These are phyloP conservation scores for Lepus timidus DNA, from an alignment of 2,113 vertebrate species.

Conservation along the genomic window DNA sequence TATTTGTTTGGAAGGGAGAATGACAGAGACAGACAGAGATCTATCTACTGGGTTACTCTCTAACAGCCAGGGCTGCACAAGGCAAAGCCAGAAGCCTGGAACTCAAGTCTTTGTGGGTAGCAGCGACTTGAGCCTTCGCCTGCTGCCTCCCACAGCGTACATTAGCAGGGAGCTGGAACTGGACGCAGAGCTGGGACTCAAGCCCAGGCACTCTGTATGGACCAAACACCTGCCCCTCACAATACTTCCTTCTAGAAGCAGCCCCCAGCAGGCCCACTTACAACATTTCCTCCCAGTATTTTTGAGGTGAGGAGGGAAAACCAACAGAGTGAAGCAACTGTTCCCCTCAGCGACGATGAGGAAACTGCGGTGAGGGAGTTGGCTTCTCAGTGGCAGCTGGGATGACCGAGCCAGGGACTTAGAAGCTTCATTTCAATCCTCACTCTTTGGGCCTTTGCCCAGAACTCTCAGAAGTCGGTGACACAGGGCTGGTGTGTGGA, in stretches of 20 bases:
- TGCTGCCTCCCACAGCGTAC: too few relatives aligned
- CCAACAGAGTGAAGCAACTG: not conserved
- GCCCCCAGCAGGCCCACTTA: not conserved
- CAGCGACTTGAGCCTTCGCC: too few relatives aligned
- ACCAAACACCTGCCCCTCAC: not conserved
- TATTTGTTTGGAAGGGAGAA: too few relatives aligned
- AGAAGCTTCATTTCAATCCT: not conserved
- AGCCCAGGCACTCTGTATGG: too few relatives aligned
- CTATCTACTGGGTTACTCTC: too few relatives aligned
- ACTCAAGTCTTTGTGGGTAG: too few relatives aligned
- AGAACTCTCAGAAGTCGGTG: not conserved
- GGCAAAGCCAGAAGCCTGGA: too few relatives aligned
- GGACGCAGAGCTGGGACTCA: too few relatives aligned
- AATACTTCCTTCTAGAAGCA: not conserved
- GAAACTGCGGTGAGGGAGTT: not conserved
- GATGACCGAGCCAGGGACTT: not conserved
- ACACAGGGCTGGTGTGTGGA: too few relatives aligned
- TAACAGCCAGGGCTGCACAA: too few relatives aligned
- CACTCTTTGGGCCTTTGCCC: not conserved
- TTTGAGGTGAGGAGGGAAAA: constrained; percentile 6
- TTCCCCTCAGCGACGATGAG: not conserved
- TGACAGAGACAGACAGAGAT: too few relatives aligned
- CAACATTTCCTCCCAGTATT: constrained; percentile 44
- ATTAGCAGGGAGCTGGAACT: too few relatives aligned
- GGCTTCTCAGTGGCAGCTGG: not conserved